Evolutionary conservation across 2,888 invertebrate genomes (phyloP), one percentile per base, ranked within the genome.

Genomic region (Bellardia bayeri): DNA sequence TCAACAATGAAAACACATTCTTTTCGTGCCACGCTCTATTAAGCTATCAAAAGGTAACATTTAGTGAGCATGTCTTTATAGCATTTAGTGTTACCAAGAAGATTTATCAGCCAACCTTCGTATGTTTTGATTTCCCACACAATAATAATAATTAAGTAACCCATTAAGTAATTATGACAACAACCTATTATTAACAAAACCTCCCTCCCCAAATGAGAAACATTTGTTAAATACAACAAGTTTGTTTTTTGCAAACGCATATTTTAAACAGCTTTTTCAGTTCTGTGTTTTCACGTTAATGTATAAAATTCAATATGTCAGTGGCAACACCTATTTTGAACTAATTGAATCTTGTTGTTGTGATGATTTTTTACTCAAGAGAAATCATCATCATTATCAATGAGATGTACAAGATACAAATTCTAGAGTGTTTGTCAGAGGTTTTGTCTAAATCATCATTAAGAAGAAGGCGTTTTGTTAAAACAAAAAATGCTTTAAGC

Each of bases 141-240:
- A 33, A 42, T 63, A 33, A 42, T 72, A 63, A 51, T 16, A 51
- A 33, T 69, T 68, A 42, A 80, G n/a, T 54, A 30, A 76, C 16
- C 49, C 68, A 74, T 75, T 37, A 80, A 85, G 75, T 68, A 68
- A 85, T 80, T 63, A 80, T 75, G 85, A 49, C 54, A 75, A 63
- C 74, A 80, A 81, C 75, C 49, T 85, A 37, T 81, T 69, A 85
- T 85, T 85, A 85, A 64, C 33, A 56, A 81, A 69, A 37, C 56
- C 68, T 42, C 16, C 56, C 68, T 42, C 58, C 58, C 16, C 33
- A 23, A 58, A 58, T 16, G 30, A 8, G n/a, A 78, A n/a, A 56
- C n/a, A 71, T 40, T 78, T 76, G 58, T 56, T 61, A 14, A 23
- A 23, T 14, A 33, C 30, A 4, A 16, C 14, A 8, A 23, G 23